Evolutionary conservation across 2,113 vertebrate species (phyloP).

Genomic region (Laticauda colubrina): DNA sequence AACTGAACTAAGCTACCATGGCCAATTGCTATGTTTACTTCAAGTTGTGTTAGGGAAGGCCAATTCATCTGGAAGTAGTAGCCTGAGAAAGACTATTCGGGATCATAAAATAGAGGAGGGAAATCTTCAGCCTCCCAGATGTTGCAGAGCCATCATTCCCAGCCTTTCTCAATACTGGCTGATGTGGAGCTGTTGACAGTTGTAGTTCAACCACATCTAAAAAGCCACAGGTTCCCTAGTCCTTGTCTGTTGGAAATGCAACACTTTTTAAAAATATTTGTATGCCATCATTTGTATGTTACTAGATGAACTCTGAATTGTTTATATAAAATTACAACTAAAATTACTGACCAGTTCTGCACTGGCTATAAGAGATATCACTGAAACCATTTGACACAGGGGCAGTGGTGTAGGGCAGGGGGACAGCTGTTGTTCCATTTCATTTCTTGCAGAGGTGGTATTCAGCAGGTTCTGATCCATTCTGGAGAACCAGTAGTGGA

Average conservation of each 20-base stretch:
- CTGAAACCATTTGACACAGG: not conserved
- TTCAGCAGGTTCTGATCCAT: no score
- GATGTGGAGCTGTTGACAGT: not conserved
- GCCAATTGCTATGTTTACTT: not conserved
- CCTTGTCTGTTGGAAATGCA: not conserved
- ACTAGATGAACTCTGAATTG: not conserved
- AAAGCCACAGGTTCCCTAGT: not conserved
- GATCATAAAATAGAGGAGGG: not conserved
- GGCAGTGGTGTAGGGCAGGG: fast-evolving
- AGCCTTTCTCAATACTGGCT: not conserved
- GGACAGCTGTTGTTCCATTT: not conserved
- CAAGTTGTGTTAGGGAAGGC: not conserved
- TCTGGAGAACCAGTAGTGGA: no score
- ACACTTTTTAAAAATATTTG: not conserved
- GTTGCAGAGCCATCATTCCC: not conserved
- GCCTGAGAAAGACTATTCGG: not conserved
- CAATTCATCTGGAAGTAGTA: not conserved
- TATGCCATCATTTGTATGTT: not conserved
- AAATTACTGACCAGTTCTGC: not conserved
- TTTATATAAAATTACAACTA: not conserved
- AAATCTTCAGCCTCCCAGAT: not conserved
- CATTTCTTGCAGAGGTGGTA: not conserved
- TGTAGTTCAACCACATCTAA: not conserved
- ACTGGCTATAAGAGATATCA: not conserved
- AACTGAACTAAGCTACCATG: not conserved